Conservation (phyloP, 2,888 invertebrate species). For the Sicus ferrugineus region DNA sequence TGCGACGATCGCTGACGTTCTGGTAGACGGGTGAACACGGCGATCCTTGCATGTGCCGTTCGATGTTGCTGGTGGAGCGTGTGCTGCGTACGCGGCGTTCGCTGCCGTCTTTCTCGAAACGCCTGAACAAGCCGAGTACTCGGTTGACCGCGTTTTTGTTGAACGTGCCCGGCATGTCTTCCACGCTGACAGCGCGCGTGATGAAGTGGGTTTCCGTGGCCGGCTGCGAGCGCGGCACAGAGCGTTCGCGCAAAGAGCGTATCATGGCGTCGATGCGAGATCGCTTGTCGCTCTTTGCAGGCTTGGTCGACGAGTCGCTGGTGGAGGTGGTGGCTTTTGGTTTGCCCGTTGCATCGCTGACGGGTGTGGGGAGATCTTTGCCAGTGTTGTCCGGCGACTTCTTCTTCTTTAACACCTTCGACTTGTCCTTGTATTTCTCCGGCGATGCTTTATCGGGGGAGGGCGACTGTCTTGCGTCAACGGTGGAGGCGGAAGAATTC, state of each 20-base stretch:
- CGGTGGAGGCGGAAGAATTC: slow-evolving; percentile 41
- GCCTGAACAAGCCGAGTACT: slow-evolving; percentile 80
- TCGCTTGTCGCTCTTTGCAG: slow-evolving; percentile 58
- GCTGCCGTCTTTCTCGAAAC: slow-evolving; percentile 71
- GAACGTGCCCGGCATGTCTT: slow-evolving; percentile 70
- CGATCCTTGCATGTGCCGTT: slow-evolving; percentile 54
- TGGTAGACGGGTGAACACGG: slow-evolving; percentile 54
- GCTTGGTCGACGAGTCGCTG: slow-evolving; percentile 16
- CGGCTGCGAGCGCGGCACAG: slow-evolving; percentile 69
- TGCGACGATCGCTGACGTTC: slow-evolving; percentile 46
- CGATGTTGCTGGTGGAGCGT: slow-evolving; percentile 61
- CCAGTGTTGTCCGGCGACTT: slow-evolving; percentile 47
- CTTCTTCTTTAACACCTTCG: slow-evolving; percentile 66
- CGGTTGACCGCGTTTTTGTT: slow-evolving; percentile 76
- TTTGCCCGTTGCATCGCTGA: background rate
- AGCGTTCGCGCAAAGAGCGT: slow-evolving; percentile 72
- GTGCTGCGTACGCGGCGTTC: slow-evolving; percentile 57
- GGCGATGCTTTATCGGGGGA: slow-evolving; percentile 45
- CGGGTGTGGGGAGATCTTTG: background rate
- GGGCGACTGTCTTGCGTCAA: slow-evolving; percentile 53
- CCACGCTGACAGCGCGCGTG: slow-evolving; percentile 77
- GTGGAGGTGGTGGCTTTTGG: background rate
- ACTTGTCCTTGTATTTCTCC: slow-evolving; percentile 49
- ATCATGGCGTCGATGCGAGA: slow-evolving; percentile 68
- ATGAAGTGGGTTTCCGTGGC: slow-evolving; percentile 74